These are phyloP conservation scores for Eilema depressum DNA, from an alignment of 2,888 invertebrate species.

Conservation along the genomic window DNA sequence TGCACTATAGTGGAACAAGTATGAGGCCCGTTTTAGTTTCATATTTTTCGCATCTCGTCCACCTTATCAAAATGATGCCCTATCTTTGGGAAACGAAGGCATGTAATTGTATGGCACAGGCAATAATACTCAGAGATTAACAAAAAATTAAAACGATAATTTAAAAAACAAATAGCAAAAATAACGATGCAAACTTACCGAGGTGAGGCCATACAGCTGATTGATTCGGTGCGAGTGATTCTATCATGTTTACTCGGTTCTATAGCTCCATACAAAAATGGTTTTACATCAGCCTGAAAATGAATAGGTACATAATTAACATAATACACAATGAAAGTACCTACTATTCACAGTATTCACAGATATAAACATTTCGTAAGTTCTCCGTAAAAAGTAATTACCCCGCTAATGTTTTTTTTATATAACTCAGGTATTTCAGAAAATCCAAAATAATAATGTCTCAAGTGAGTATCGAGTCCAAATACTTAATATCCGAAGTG, in stretches of 20 bases:
- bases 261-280: conserved; percentile 57
- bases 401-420: no score
- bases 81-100: not conserved
- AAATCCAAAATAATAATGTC: no score
- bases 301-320: not conserved
- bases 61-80: no score
- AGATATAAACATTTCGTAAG: no score
- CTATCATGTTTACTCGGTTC: conserved; percentile 75
- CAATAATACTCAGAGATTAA: no score
- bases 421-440: no score
- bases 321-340: not conserved
- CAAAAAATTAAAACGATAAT: not conserved
- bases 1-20: not conserved
- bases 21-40: not conserved
- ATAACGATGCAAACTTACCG: conserved; percentile 45
- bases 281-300: conserved; percentile 60
- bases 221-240: conserved; percentile 61
- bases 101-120: not conserved
- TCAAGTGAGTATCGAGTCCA: no score
- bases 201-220: conserved; percentile 55
- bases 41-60: no score
- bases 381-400: no score
- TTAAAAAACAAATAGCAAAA: not conserved
- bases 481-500: no score
- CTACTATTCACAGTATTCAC: no score